These are phyloP conservation scores for Neogale vison DNA, from an alignment of 2,113 vertebrate genomes.

Conservation along the genomic window DNA sequence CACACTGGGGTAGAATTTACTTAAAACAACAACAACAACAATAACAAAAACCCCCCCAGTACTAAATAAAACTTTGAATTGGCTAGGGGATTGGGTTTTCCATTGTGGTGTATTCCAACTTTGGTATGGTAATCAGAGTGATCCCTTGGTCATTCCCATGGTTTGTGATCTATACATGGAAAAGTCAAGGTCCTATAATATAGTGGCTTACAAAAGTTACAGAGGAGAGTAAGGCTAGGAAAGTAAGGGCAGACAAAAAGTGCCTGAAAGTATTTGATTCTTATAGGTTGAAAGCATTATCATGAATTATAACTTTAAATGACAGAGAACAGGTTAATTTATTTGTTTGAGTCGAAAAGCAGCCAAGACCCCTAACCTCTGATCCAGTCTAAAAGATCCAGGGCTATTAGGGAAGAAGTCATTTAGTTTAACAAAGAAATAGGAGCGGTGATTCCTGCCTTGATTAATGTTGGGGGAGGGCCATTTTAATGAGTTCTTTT, in stretches of 20 bases:
- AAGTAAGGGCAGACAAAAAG: neutral
- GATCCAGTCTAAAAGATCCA: neutral
- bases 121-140: neutral
- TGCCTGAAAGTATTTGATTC: neutral
- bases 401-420: neutral
- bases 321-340: neutral
- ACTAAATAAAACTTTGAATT: conserved; percentile 19
- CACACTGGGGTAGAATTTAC: neutral
- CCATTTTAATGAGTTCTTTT: conserved; percentile 25
- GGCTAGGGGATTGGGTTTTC: neutral
- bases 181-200: neutral
- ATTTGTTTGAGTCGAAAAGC: neutral
- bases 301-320: neutral
- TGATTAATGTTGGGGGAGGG: neutral
- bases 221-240: neutral
- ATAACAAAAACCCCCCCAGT: neutral
- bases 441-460: neutral
- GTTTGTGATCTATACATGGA: neutral
- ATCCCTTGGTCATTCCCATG: neutral
- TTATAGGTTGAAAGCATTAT: neutral
- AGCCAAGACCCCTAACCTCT: neutral
- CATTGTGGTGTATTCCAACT: neutral
- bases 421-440: conserved; percentile 5
- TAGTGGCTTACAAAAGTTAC: neutral
- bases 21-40: neutral